Evolutionary conservation across 2,113 vertebrate genomes (phyloP).

Genomic region (Cricetomys ansorgei): DNA sequence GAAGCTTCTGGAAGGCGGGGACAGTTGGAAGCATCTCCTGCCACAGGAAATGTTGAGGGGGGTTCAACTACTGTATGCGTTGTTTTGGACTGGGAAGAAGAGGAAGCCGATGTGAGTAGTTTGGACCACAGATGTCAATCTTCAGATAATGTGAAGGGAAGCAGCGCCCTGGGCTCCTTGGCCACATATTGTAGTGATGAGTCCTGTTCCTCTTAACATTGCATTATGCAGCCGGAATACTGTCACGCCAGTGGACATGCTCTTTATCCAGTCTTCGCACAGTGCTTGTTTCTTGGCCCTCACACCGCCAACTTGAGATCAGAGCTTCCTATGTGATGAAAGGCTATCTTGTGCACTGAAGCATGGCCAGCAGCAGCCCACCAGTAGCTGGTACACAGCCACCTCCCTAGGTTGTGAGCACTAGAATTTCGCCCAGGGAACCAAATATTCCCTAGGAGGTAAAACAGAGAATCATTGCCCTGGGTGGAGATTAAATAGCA

Average conservation of each 20-base stretch:
- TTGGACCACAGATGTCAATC: too few species aligned
- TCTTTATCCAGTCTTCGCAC: background rate
- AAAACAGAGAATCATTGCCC: background rate
- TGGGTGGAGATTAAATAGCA: background rate
- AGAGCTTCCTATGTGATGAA: background rate
- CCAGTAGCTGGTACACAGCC: background rate
- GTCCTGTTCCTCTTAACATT: background rate
- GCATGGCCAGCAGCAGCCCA: background rate
- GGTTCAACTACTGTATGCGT: background rate
- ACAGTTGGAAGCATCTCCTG: background rate
- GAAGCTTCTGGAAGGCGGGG: background rate
- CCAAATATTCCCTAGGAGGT: background rate
- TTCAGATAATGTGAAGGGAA: background rate
- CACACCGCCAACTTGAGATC: background rate
- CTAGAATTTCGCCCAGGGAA: background rate
- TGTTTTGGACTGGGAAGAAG: background rate
- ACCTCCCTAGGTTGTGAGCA: background rate
- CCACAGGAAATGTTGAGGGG: background rate
- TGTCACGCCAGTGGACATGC: rapidly evolving
- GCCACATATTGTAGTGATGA: too few species aligned
- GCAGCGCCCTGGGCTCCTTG: background rate
- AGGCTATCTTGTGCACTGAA: too few species aligned
- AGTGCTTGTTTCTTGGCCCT: background rate
- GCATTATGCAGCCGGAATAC: rapidly evolving
- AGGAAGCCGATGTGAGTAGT: background rate